Percentiles rank a stretch among this genome's conserved stretches.
phyloP scores from a whole-genome alignment of 2,113 vertebrate genomes.

The Cercopithecus mona region DNA sequence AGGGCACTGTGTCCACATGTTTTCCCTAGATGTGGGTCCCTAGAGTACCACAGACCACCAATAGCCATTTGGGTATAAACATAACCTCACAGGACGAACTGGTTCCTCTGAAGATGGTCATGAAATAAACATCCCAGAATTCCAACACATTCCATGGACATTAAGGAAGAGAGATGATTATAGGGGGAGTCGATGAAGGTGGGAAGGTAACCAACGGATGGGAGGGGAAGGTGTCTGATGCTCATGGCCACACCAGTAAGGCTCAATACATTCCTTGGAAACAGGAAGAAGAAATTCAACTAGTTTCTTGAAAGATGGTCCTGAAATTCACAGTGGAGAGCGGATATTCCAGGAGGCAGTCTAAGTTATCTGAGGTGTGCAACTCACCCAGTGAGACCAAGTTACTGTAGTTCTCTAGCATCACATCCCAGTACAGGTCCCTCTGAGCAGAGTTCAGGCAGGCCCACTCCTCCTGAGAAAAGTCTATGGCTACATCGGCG shows the following conservation, averaged over 20 bases:
- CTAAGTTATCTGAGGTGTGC: rapidly evolving
- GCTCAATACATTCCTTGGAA: neutral
- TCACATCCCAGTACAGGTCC: constrained; percentile 72
- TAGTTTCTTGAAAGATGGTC: neutral
- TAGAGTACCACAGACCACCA: neutral
- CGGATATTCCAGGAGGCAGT: neutral
- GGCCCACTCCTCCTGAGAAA: constrained; percentile 69
- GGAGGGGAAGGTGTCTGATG: neutral
- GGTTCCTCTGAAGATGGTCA: neutral
- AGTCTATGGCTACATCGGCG: constrained; percentile 64
- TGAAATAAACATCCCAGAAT: neutral
- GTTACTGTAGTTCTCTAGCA: constrained; percentile 72
- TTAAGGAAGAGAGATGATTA: neutral
- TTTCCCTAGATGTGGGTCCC: neutral
- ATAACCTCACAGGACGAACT: neutral
- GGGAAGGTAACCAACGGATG: neutral
- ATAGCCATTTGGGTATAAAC: neutral
- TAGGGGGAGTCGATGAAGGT: neutral
- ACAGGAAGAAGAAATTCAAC: neutral
- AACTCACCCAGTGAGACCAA: constrained; percentile 61
- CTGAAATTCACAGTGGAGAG: neutral
- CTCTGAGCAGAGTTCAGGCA: constrained; percentile 44
- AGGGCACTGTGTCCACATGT: rapidly evolving
- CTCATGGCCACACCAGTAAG: neutral
- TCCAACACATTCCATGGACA: neutral